These are phyloP conservation scores for Sebastes iracundus DNA, from an alignment of 2,797 vertebrate genomes.

Conservation along the genomic window DNA sequence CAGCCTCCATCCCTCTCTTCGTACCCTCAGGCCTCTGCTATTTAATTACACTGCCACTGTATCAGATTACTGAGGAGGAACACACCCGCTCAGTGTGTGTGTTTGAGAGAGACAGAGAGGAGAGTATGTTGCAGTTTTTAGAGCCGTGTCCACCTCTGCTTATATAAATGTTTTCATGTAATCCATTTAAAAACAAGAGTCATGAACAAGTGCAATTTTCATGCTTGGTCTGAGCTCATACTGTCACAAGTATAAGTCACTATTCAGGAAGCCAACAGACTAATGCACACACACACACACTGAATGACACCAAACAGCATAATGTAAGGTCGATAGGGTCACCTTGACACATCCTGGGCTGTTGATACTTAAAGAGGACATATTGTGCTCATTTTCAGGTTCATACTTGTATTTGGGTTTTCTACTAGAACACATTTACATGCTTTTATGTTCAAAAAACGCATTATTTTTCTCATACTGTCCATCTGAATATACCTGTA, in stretches of 20 bases:
- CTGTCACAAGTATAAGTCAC: constrained; percentile 13
- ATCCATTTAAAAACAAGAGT: constrained; percentile 62
- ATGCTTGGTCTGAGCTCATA: constrained; percentile 15
- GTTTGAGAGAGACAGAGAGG: not conserved
- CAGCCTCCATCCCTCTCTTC: constrained; percentile 52
- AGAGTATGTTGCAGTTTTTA: constrained; percentile 29
- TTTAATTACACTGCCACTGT: constrained; percentile 76
- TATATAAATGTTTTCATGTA: constrained; percentile 49
- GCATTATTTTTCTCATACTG: not conserved
- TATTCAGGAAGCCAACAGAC: not conserved
- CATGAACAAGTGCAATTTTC: constrained; percentile 52
- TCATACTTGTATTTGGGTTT: not conserved
- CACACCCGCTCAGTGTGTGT: constrained; percentile 43
- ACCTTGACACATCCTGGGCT: not conserved
- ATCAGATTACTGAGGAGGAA: constrained; percentile 75
- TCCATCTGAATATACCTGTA: no score
- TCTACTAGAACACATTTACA: not conserved
- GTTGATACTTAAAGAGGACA: not conserved
- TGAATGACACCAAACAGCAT: not conserved
- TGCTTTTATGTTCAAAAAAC: not conserved
- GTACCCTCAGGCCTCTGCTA: constrained; percentile 65
- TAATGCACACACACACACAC: not conserved
- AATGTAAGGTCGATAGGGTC: not conserved
- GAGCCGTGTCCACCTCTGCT: constrained; percentile 40
- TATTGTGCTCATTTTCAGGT: not conserved